Evolutionary conservation across 2,888 invertebrate species (phyloP).

Genomic region (Torymus aiolomorphi): DNA sequence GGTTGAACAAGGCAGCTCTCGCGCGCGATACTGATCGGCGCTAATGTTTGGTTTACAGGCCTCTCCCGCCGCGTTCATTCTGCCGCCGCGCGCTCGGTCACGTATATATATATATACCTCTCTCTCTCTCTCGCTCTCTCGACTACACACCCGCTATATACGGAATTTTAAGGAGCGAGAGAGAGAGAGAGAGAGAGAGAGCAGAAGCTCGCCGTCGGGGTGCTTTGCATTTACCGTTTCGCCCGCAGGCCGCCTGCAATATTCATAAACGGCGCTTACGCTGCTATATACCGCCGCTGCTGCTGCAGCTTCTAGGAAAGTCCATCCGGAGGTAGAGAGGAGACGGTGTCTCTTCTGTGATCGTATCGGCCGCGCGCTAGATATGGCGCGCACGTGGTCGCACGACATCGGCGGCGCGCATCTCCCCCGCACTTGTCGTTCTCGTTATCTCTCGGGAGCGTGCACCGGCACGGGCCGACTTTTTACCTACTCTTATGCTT

Average conservation of each 20-base stretch:
- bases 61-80: constrained; percentile 52
- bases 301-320: constrained; percentile 16
- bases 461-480: too few relatives aligned
- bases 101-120: constrained; percentile 50
- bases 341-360: too few relatives aligned
- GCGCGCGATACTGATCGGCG: constrained; percentile 65
- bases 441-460: too few relatives aligned
- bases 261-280: constrained; percentile 59
- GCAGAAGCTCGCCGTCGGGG: constrained; percentile 30
- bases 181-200: constrained; percentile 7
- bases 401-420: too few relatives aligned
- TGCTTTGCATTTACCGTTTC: constrained; percentile 54
- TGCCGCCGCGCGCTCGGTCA: constrained; percentile 57
- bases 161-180: constrained; percentile 59
- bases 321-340: background rate
- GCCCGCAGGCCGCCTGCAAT: constrained; percentile 48
- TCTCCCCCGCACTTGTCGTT: too few relatives aligned
- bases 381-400: too few relatives aligned
- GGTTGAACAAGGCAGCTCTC: constrained; percentile 56
- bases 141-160: constrained; percentile 38
- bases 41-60: constrained; percentile 65
- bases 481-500: too few relatives aligned
- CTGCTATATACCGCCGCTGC: background rate
- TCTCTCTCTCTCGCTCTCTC: constrained; percentile 1
- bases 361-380: too few relatives aligned